Base-by-base conservation (phyloP, 1,140 invertebrate species). In the Drosophila bipectinata region DNA sequence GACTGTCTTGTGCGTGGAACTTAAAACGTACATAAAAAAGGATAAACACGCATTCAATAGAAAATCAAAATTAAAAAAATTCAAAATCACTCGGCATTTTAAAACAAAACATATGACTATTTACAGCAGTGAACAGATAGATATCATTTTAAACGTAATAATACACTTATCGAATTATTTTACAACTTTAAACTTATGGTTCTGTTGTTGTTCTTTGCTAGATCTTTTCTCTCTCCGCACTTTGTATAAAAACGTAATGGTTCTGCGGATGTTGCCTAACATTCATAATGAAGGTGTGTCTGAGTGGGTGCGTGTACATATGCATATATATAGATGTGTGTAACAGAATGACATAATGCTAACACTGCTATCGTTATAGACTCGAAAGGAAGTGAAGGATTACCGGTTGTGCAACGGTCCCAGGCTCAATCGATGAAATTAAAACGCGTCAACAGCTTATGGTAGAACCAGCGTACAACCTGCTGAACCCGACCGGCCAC, bases 401-500 rank as follows among this genome's bases (percentile, higher is more conserved):
- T 60, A 26, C 45, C 56, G 45, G 47, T 60, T 28, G 45, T 28
- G 32, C 32, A 15, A 18, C 21, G 9, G 30, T 61, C 57, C 44
- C 44, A 37, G 59, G 58, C 53, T 90, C 73, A 92, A 75, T 92
- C 87, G 59, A 91, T 88, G 52, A 91, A 91, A 76, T 92, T 92
- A 55, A 92, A 92, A 39, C 91, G 87, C 47, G 85, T 89, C 41
- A 91, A 63, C n/a, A 91, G 88, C 77, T 85, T 90, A 72, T 92
- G 88, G 61, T 90, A 90, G 51, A 91, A 77, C 91, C 91, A 92
- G 67, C 90, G 81, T 32, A 92, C 68, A 61, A 91, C 75, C 58
- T 87, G 84, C 68, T 90, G 79, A 4, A 92, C 62, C 15, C 91
- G 81, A 45, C 68, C 52, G 12, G 71, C 59, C 55, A 93, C 66